Evolutionary conservation across 1,140 invertebrate species (phyloP), one percentile per base, ranked within the genome.

Genomic region (Papilio polytes): DNA sequence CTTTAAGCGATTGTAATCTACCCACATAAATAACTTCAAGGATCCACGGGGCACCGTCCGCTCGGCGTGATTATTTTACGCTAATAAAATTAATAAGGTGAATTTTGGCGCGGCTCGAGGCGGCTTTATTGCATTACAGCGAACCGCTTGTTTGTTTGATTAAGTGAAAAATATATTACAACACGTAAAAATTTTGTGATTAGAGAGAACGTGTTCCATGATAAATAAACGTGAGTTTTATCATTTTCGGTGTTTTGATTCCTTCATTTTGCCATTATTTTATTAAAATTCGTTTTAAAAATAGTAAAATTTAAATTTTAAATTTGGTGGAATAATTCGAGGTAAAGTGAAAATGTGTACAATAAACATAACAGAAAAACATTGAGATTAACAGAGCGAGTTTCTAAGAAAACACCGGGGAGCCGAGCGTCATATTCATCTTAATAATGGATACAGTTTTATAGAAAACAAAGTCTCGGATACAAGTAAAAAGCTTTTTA

Each of bases 41-140:
- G 86, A 89, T 90, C 88, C 88, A 85, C 86, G 82, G 85, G 88
- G 85, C 85, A 26, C 63, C 13, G 63, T 70, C 63, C 86, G 85
- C 85, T 84, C 86, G 86, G 81, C 84, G 85, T 88, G 90, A 90
- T 92, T 90, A 92, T 90, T 92, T 90, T 82, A 82, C 85, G 86
- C 83, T 89, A 91, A 91, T 90, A 82, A 93, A 93, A 93, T 90
- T 93, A 93, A 92, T 93, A 92, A 91, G 85, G 89, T 89, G 84
- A 90, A 90, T 90, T 90, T 90, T 84, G 86, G 83, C 86, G 84
- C 79, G 74, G 84, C 84, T 82, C 86, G 87, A 84, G 86, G 80
- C 78, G 81, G 84, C 87, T 86, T 90, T 88, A 92, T 90, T 90
- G 87, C 88, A 85, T 91, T 92, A 91, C 85, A 84, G 56, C 85